Evolutionary conservation across 30 jellyfish, hydroid and myxozoan genomes (phyloP).

Genomic region (Aurelia coerulea): DNA sequence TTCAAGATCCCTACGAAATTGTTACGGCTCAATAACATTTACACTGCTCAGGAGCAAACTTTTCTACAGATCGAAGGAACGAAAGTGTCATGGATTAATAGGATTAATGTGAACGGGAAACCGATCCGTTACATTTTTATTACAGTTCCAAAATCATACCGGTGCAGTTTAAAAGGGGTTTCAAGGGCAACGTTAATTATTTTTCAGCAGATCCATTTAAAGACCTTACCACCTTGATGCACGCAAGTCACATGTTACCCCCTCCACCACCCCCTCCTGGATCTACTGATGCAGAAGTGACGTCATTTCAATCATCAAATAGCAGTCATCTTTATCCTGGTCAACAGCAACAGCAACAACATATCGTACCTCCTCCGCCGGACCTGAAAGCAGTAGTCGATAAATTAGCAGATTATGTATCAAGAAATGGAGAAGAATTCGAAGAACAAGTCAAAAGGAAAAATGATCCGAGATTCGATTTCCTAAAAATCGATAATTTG

Average conservation of each 20-base stretch:
- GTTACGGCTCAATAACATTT: too few relatives aligned
- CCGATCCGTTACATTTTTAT: too few relatives aligned
- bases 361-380: constrained; percentile 85
- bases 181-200: too few relatives aligned
- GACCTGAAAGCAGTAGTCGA: constrained; percentile 90
- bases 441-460: constrained; percentile 79
- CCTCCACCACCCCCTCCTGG: constrained; percentile 75
- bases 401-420: constrained; percentile 81
- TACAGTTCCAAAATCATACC: too few relatives aligned
- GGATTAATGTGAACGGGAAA: too few relatives aligned
- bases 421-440: constrained; percentile 89
- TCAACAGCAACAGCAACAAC: constrained; percentile 37
- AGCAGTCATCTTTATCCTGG: neutral
- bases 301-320: neutral
- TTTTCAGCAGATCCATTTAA: neutral
- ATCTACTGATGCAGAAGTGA: constrained; percentile 10
- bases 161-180: too few relatives aligned
- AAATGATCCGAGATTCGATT: constrained; percentile 90
- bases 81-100: too few relatives aligned
- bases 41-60: too few relatives aligned
- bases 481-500: constrained; percentile 59
- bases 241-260: constrained; percentile 10
- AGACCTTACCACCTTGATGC: neutral
- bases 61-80: too few relatives aligned
- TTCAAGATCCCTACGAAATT: too few relatives aligned